Conservation (phyloP, 2,888 invertebrate genomes). For the Raillietiella orientalis region DNA sequence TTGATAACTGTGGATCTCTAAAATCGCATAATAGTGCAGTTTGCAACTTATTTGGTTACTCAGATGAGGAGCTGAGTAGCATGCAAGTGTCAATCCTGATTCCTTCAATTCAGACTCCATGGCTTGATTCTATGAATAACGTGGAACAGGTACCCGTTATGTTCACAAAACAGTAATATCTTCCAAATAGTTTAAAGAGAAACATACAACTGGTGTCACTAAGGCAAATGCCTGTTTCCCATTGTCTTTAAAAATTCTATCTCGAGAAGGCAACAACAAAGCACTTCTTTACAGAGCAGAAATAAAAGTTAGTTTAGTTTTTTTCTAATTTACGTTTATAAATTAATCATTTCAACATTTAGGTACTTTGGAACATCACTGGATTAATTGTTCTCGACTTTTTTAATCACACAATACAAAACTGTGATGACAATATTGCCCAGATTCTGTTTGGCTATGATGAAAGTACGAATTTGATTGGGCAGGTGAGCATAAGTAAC, state of each 20-base stretch:
- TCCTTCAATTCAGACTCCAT: slow-evolving; percentile 19
- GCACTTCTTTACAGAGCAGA: too few species aligned
- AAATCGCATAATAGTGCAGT: too few species aligned
- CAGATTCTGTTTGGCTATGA: slow-evolving; percentile 27
- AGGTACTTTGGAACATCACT: slow-evolving; percentile 22
- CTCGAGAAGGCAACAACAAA: slow-evolving; percentile 6
- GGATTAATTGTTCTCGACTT: slow-evolving; percentile 28
- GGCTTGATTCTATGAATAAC: too few species aligned
- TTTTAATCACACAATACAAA: slow-evolving; percentile 24
- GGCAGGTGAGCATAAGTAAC: slow-evolving; percentile 16
- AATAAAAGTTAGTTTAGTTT: too few species aligned
- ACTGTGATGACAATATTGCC: slow-evolving; percentile 29
- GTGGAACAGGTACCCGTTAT: too few species aligned
- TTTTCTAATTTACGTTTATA: too few species aligned
- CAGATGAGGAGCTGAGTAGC: slow-evolving; percentile 17
- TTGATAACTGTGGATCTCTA: too few species aligned
- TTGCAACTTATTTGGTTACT: slow-evolving; percentile 24
- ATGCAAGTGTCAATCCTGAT: slow-evolving; percentile 18
- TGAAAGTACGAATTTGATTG: slow-evolving; percentile 22
- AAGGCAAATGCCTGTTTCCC: slow-evolving; percentile 26
- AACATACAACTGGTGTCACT: slow-evolving; percentile 28
- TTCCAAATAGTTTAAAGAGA: slow-evolving; percentile 18
- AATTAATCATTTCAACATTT: too few species aligned
- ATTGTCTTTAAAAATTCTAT: slow-evolving; percentile 14
- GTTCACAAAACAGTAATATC: too few species aligned